Evolutionary conservation across 2,113 vertebrate species (phyloP).

Genomic region (Trematomus loennbergii): DNA sequence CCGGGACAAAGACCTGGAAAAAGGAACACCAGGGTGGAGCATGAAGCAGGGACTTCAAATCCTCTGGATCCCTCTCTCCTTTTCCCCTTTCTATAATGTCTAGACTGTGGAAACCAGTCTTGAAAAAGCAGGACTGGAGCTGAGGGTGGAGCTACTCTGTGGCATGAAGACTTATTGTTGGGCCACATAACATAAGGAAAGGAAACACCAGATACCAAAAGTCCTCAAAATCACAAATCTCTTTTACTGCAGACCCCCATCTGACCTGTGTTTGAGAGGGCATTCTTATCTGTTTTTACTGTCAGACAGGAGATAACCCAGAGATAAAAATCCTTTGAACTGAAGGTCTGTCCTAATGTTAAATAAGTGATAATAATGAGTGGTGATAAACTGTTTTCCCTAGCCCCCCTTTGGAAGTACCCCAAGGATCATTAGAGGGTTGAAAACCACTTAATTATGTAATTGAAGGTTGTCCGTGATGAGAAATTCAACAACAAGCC

Average conservation of each 20-base stretch:
- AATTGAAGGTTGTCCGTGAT: neutral
- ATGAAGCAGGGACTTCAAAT: slow-evolving; percentile 63
- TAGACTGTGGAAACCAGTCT: slow-evolving; percentile 20
- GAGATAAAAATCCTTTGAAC: slow-evolving; percentile 47
- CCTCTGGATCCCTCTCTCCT: neutral
- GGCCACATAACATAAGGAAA: neutral
- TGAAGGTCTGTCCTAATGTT: slow-evolving; percentile 22
- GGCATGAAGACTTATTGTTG: slow-evolving; percentile 1
- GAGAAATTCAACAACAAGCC: neutral
- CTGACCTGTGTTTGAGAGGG: slow-evolving; percentile 30
- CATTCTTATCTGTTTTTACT: slow-evolving; percentile 43
- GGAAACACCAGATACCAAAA: slow-evolving; percentile 1
- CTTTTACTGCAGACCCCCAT: slow-evolving; percentile 9
- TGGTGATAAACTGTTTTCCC: neutral
- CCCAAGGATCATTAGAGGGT: neutral
- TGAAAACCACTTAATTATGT: neutral
- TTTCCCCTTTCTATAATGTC: neutral
- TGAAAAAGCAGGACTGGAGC: slow-evolving; percentile 71
- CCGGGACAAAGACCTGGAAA: slow-evolving; percentile 84
- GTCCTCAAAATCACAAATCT: slow-evolving; percentile 30
- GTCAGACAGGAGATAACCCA: slow-evolving; percentile 45
- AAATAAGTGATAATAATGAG: slow-evolving; percentile 36
- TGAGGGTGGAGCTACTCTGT: slow-evolving; percentile 46
- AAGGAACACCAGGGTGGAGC: slow-evolving; percentile 82
- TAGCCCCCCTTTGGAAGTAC: neutral